Conservation (phyloP, 2,113 vertebrate genomes). For the Hemiscyllium ocellatum region DNA sequence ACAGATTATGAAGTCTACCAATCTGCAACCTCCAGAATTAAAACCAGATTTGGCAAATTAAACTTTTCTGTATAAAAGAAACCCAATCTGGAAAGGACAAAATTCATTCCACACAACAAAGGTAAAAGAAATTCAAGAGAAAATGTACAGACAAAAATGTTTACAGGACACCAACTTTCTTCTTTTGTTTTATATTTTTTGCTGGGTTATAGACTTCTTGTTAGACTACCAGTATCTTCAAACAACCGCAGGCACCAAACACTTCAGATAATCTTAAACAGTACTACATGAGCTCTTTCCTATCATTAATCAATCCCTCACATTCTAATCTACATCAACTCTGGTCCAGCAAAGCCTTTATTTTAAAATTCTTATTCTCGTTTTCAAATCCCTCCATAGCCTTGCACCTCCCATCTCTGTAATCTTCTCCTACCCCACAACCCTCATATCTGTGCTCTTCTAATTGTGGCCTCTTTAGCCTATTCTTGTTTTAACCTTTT, state of each 20-base stretch:
- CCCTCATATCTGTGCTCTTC: background rate
- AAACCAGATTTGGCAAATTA: background rate
- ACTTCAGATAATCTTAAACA: no score
- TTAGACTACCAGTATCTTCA: background rate
- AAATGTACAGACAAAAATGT: background rate
- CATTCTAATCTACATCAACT: background rate
- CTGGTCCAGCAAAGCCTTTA: background rate
- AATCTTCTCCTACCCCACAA: background rate
- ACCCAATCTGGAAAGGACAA: background rate
- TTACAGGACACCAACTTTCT: background rate
- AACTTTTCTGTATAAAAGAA: background rate
- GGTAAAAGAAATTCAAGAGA: background rate
- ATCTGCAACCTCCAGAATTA: background rate
- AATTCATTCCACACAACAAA: background rate
- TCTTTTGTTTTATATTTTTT: background rate
- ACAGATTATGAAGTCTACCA: background rate
- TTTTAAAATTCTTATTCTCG: background rate
- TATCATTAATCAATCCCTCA: no score
- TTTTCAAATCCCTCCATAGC: background rate
- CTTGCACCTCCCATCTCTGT: background rate
- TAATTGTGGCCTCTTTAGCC: background rate
- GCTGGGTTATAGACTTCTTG: background rate
- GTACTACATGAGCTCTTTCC: no score
- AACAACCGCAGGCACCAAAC: background rate
- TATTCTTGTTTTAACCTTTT: no score